A percentile compares a stretch with the other conserved stretches of the same genome.
Evolutionary conservation across 2,888 invertebrate species (phyloP).

Genomic region (Lomographa bimaculata): DNA sequence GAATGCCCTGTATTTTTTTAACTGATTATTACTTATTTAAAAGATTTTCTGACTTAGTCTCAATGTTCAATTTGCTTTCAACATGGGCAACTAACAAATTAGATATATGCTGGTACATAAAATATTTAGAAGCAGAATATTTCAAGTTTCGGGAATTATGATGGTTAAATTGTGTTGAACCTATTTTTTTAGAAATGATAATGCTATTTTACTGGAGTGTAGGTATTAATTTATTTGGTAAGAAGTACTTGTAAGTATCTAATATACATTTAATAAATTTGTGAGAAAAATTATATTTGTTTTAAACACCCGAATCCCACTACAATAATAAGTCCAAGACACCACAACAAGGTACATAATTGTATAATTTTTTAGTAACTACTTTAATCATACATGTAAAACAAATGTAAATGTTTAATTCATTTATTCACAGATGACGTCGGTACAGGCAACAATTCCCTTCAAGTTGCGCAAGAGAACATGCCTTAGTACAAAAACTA

Average conservation of each 20-base stretch:
- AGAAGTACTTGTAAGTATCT: slow-evolving; percentile 1
- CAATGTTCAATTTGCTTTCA: neutral
- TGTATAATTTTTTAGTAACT: too few relatives aligned
- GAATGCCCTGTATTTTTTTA: too few relatives aligned
- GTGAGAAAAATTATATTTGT: slow-evolving; percentile 5
- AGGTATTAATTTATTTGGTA: slow-evolving; percentile 12
- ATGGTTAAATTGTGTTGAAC: too few relatives aligned
- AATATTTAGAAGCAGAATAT: too few relatives aligned
- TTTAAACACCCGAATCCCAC: too few relatives aligned
- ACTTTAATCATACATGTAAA: too few relatives aligned
- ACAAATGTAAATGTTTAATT: too few relatives aligned
- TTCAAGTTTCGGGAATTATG: too few relatives aligned
- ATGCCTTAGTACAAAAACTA: slow-evolving; percentile 40
- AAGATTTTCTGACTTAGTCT: too few relatives aligned
- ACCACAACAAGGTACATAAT: slow-evolving; percentile 6
- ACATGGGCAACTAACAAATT: neutral
- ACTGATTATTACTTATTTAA: too few relatives aligned
- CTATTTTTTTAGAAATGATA: too few relatives aligned
- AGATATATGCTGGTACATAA: slow-evolving; percentile 3
- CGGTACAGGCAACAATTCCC: slow-evolving; percentile 72
- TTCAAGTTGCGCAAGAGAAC: slow-evolving; percentile 77
- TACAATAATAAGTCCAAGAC: too few relatives aligned
- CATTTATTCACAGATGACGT: slow-evolving; percentile 68
- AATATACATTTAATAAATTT: slow-evolving; percentile 12
- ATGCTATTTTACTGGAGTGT: slow-evolving; percentile 4